Percentiles rank a stretch among this genome's conserved stretches.
These are phyloP conservation scores for Sitophilus oryzae DNA, from an alignment of 1,140 invertebrate species.

Conservation along the genomic window DNA sequence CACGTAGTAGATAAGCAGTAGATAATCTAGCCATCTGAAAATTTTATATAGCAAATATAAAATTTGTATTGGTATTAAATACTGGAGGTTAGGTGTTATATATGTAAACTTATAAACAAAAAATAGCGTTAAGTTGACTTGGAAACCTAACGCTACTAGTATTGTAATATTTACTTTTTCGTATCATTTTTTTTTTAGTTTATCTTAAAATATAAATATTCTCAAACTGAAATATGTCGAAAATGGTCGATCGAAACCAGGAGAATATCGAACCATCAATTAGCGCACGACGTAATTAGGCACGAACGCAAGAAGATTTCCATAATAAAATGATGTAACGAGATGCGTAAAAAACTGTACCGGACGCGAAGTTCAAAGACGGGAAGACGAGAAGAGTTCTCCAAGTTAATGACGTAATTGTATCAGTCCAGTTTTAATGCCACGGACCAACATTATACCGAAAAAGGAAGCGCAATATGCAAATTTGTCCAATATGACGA, in stretches of 20 bases:
- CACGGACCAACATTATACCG: neutral
- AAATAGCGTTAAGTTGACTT: too few species aligned
- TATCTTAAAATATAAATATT: too few species aligned
- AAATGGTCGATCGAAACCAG: neutral
- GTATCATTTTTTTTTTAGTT: too few species aligned
- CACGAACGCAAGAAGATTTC: neutral
- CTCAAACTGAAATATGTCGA: neutral
- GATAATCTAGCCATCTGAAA: too few species aligned
- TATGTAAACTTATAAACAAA: too few species aligned
- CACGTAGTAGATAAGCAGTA: too few species aligned
- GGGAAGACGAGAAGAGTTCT: neutral
- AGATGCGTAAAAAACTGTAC: neutral
- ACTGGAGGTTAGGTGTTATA: too few species aligned
- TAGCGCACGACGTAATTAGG: neutral
- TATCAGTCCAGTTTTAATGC: neutral
- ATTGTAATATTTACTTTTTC: too few species aligned
- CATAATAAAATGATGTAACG: neutral
- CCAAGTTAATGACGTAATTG: neutral
- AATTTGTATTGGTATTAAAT: too few species aligned
- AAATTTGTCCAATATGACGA: too few species aligned
- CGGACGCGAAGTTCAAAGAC: neutral
- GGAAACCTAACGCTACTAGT: too few species aligned
- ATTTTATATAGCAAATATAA: too few species aligned
- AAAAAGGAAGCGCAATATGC: neutral
- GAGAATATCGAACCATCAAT: neutral